Evolutionary conservation across 2,888 invertebrate genomes (phyloP).

Genomic region (Melangyna quadrimaculata): DNA sequence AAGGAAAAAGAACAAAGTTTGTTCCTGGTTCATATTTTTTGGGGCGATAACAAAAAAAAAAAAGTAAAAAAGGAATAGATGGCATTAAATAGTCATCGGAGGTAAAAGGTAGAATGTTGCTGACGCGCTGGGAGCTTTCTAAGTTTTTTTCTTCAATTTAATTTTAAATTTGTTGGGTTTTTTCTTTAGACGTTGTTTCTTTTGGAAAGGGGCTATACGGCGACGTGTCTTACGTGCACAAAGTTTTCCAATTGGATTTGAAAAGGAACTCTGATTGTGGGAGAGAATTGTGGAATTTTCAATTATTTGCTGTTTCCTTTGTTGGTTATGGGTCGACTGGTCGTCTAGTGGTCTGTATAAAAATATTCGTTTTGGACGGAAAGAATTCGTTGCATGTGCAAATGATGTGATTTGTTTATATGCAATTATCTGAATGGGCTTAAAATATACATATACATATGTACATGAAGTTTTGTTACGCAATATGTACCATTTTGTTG

Average conservation of each 20-base stretch:
- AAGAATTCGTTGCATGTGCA: not conserved
- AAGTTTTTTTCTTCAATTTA: slow-evolving; percentile 38
- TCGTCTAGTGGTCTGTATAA: not conserved
- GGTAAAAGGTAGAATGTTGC: slow-evolving; percentile 20
- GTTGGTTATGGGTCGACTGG: not conserved
- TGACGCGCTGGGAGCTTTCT: slow-evolving; percentile 4
- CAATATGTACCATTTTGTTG: not conserved
- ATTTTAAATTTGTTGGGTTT: slow-evolving; percentile 43
- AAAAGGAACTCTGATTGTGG: slow-evolving; percentile 28
- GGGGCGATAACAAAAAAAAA: not conserved
- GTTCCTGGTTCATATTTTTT: slow-evolving; percentile 2
- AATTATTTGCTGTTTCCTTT: slow-evolving; percentile 34
- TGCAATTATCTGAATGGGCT: not conserved
- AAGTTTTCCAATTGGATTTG: slow-evolving; percentile 29
- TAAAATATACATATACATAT: not conserved
- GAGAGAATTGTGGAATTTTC: slow-evolving; percentile 38
- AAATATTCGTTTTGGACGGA: not conserved
- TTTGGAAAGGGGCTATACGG: not conserved
- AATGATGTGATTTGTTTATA: not conserved
- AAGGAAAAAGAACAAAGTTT: slow-evolving; percentile 15
- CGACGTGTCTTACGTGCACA: slow-evolving; percentile 31
- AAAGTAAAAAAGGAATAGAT: not conserved
- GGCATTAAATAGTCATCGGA: slow-evolving; percentile 33
- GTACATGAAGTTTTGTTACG: not conserved
- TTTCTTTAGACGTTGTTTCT: no score